Evolutionary conservation across 2,797 vertebrate species (phyloP).

Genomic region (Nasua narica): DNA sequence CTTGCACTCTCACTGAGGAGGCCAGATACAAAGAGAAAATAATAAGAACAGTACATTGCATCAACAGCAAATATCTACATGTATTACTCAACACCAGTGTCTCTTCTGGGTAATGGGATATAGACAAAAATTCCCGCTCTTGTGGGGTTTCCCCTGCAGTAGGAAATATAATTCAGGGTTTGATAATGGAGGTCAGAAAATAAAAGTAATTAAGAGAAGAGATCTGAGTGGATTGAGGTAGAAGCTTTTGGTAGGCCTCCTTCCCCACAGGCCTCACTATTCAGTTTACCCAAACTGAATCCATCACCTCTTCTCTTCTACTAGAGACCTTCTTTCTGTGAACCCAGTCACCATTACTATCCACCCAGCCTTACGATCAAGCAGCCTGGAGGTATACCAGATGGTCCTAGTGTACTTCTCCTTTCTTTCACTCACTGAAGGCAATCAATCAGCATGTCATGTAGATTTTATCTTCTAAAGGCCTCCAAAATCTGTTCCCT

Average conservation of each 20-base stretch:
- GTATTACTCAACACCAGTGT: not conserved
- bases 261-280: not conserved
- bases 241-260: not conserved
- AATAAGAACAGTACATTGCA: not conserved
- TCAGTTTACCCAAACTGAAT: not conserved
- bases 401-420: not conserved
- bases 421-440: not conserved
- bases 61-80: not conserved
- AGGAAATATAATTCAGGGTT: not conserved
- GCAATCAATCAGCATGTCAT: not conserved
- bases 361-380: not conserved
- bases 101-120: not conserved
- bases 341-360: not conserved
- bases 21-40: not conserved
- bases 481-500: not conserved
- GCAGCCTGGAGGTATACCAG: not conserved
- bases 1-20: not conserved
- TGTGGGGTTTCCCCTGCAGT: not conserved
- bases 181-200: not conserved
- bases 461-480: not conserved
- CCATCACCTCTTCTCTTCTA: not conserved
- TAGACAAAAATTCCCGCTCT: not conserved
- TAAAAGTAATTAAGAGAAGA: not conserved
- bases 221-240: not conserved
- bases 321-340: not conserved